Percentiles rank a stretch among this genome's conserved stretches.
Conservation (phyloP, 2,888 invertebrate species). For the Nephrotoma guestfalica region DNA sequence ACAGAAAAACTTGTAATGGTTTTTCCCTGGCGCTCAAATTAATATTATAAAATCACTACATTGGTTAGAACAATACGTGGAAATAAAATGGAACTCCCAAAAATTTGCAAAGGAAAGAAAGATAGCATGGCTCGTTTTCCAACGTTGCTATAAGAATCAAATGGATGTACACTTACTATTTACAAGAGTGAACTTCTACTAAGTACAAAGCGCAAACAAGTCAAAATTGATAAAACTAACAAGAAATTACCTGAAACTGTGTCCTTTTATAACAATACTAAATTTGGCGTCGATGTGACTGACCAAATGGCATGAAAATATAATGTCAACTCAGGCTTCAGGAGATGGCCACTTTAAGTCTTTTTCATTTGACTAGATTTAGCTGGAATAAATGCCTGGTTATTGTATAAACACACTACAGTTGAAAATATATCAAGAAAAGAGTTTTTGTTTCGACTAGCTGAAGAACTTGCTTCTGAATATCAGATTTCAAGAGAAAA, state of each 20-base stretch:
- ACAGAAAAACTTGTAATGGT: constrained; percentile 3
- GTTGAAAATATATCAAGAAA: constrained; percentile 14
- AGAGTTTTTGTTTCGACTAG: too few relatives aligned
- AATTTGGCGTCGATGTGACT: constrained; percentile 7
- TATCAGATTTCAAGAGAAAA: too few relatives aligned
- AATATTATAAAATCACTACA: background rate
- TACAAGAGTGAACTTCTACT: background rate
- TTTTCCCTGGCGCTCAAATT: background rate
- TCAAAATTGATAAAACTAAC: too few relatives aligned
- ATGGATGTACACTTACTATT: constrained; percentile 1
- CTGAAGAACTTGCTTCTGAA: constrained; percentile 3
- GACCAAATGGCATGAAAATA: constrained; percentile 17
- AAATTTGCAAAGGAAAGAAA: constrained; percentile 1
- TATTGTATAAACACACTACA: too few relatives aligned
- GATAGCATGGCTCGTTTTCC: constrained; percentile 1
- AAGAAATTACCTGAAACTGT: constrained; percentile 1
- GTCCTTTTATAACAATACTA: too few relatives aligned
- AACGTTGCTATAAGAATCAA: too few relatives aligned
- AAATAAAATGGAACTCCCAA: constrained; percentile 7
- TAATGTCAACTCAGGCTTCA: constrained; percentile 13
- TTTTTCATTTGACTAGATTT: constrained; percentile 10
- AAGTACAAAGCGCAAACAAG: too few relatives aligned
- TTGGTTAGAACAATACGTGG: background rate
- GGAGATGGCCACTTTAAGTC: constrained; percentile 8
- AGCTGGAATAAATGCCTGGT: too few relatives aligned